Evolutionary conservation across 2,888 invertebrate genomes (phyloP).

Genomic region (Ceriagrion tenellum): DNA sequence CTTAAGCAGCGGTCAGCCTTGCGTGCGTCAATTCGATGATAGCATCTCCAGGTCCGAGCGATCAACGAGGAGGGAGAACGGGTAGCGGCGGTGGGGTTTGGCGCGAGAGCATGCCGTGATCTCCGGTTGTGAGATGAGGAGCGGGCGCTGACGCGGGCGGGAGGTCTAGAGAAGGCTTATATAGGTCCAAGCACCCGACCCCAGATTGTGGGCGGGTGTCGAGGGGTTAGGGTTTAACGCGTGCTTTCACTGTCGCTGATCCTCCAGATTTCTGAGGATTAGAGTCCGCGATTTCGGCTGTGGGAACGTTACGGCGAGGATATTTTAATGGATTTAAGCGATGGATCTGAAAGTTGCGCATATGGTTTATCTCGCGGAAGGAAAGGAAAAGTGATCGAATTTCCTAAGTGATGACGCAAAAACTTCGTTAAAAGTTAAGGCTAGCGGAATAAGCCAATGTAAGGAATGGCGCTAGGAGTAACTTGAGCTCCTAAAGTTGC

Average conservation of each 20-base stretch:
- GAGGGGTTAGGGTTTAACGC: not conserved
- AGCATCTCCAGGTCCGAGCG: not conserved
- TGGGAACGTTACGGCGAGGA: not conserved
- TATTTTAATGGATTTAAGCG: not conserved
- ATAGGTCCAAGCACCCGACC: not conserved
- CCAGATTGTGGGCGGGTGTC: not conserved
- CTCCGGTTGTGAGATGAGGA: not conserved
- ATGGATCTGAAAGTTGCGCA: not conserved
- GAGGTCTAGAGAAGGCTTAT: not conserved
- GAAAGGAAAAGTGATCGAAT: no score
- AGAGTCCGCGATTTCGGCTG: not conserved
- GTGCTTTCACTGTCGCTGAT: not conserved
- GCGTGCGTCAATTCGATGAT: conserved; percentile 42
- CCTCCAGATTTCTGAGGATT: not conserved
- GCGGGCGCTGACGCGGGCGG: not conserved
- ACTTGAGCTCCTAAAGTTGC: no score
- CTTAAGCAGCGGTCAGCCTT: conserved; percentile 11
- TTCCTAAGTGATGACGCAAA: no score
- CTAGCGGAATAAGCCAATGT: no score
- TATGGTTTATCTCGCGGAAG: not conserved
- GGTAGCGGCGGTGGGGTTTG: not conserved
- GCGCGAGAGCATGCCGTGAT: not conserved
- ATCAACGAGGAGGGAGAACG: not conserved
- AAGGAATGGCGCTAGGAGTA: no score
- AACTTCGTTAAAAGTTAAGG: no score